phyloP scores from a whole-genome alignment of 2,797 vertebrate genomes.

The Xenentodon cancila region DNA sequence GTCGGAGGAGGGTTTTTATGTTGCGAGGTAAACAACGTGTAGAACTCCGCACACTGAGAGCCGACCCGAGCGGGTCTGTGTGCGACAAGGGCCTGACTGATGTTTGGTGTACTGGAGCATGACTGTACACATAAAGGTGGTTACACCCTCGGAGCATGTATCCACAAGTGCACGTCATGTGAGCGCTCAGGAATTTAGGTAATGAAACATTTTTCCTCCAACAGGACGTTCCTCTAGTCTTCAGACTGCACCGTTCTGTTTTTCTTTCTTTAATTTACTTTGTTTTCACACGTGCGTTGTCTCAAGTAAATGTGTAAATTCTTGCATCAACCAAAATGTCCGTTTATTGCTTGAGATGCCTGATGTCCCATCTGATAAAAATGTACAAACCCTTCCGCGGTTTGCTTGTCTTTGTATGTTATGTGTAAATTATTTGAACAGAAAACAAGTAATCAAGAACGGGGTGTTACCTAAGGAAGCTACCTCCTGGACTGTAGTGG shows the following conservation, averaged over 20 bases:
- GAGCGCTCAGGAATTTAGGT: constrained; percentile 77
- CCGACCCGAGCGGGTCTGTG: constrained; percentile 39
- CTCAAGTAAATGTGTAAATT: constrained; percentile 47
- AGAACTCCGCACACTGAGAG: constrained; percentile 18
- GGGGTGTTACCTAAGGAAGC: constrained; percentile 95
- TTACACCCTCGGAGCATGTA: constrained; percentile 73
- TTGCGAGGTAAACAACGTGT: constrained; percentile 10
- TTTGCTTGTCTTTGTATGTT: constrained; percentile 38
- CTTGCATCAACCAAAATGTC: constrained; percentile 58
- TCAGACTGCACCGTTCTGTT: constrained; percentile 24
- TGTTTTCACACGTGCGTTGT: constrained; percentile 15
- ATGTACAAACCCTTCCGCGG: constrained; percentile 82
- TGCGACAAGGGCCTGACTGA: constrained; percentile 50
- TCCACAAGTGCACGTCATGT: constrained; percentile 73
- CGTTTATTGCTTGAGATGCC: constrained; percentile 69
- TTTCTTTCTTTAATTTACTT: constrained; percentile 13
- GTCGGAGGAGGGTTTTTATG: constrained; percentile 17
- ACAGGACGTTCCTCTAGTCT: constrained; percentile 39
- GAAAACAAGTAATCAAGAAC: constrained; percentile 80
- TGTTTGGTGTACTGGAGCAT: constrained; percentile 61
- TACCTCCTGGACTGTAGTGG: constrained; percentile 95
- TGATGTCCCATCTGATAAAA: constrained; percentile 87
- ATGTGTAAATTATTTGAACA: constrained; percentile 92
- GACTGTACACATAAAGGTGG: constrained; percentile 63
- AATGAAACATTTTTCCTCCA: constrained; percentile 54